Conservation (phyloP, 2,797 vertebrate genomes). For the Hippopotamyrus pictus region DNA sequence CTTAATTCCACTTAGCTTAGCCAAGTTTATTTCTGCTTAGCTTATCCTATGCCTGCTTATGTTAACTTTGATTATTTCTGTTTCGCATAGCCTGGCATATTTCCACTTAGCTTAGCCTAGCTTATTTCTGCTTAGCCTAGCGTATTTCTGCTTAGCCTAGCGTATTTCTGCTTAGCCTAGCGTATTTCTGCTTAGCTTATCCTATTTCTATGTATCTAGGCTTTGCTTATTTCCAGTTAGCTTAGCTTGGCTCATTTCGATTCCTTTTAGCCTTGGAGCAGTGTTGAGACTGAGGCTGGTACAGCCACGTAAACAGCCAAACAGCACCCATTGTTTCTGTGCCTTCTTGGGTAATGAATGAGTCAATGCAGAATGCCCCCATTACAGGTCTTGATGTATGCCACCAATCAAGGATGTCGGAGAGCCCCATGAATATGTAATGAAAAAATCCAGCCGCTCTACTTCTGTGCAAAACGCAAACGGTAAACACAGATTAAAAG, state of each 20-base stretch:
- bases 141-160: background rate
- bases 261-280: background rate
- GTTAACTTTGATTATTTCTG: background rate
- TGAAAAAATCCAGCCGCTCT: slow-evolving; percentile 67
- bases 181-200: background rate
- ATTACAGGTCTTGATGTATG: slow-evolving; percentile 67
- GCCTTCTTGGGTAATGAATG: slow-evolving; percentile 59
- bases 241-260: background rate
- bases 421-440: slow-evolving; percentile 72
- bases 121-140: background rate
- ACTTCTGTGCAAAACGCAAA: slow-evolving; percentile 62
- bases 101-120: background rate
- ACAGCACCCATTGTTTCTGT: slow-evolving; percentile 65
- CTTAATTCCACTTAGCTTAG: background rate
- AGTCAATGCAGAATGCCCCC: slow-evolving; percentile 9
- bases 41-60: background rate
- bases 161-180: background rate
- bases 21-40: background rate
- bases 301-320: slow-evolving; percentile 37
- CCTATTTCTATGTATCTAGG: background rate
- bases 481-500: slow-evolving; percentile 45
- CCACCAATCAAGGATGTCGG: slow-evolving; percentile 64
- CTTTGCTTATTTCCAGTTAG: background rate
- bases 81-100: background rate
- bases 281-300: background rate